Evolutionary conservation across 1,140 invertebrate genomes (phyloP).

Genomic region (Drosophila pandora): DNA sequence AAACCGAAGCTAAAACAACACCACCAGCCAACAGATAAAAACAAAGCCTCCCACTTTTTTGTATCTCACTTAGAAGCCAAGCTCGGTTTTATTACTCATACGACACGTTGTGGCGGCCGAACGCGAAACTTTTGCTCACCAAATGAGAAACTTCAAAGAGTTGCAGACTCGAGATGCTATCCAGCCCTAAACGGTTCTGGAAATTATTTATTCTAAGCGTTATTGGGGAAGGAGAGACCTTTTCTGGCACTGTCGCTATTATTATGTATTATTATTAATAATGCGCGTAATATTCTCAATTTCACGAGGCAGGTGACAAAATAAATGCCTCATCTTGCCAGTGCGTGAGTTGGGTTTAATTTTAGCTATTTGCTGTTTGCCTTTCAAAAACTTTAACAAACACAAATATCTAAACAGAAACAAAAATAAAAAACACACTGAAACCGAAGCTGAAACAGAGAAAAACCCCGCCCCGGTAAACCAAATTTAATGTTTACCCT

Average conservation of each 20-base stretch:
- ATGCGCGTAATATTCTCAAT: constrained; percentile 54
- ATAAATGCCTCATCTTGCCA: constrained; percentile 68
- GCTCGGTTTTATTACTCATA: constrained; percentile 74
- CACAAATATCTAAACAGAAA: constrained; percentile 55
- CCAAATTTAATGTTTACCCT: constrained; percentile 53
- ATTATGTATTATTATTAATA: constrained; percentile 70
- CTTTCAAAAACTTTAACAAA: constrained; percentile 65
- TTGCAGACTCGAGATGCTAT: constrained; percentile 17
- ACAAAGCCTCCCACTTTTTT: constrained; percentile 56
- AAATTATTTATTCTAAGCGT: constrained; percentile 12
- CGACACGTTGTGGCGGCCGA: constrained; percentile 43
- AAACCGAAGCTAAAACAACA: constrained; percentile 61
- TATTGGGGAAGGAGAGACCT: constrained; percentile 19
- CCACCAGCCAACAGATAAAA: constrained; percentile 11
- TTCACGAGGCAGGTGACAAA: constrained; percentile 69
- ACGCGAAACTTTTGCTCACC: constrained; percentile 12
- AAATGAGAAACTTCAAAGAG: constrained; percentile 14
- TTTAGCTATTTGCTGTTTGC: constrained; percentile 70
- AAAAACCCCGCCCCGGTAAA: constrained; percentile 31
- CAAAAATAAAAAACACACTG: constrained; percentile 13
- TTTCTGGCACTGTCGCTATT: constrained; percentile 20
- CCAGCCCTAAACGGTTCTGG: constrained; percentile 52
- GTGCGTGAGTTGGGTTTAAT: constrained; percentile 69
- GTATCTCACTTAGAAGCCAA: constrained; percentile 45
- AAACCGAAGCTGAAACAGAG: constrained; percentile 2